Percentiles rank a stretch among this genome's conserved stretches.
Conservation (phyloP, 2,888 invertebrate genomes). For the Eilema griseolum region DNA sequence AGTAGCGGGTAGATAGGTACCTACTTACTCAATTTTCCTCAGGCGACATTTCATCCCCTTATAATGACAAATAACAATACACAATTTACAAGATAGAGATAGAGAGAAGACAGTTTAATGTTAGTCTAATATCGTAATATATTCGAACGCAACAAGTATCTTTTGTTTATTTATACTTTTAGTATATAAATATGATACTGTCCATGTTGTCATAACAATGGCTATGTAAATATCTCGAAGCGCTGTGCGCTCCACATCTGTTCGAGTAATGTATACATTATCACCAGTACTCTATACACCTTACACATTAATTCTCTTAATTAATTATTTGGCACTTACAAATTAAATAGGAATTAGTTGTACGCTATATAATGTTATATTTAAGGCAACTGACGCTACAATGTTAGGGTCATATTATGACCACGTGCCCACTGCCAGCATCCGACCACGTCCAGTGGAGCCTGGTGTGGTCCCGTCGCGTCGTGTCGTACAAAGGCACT, state of each 20-base stretch:
- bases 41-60: no score
- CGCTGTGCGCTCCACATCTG: not conserved
- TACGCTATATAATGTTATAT: not conserved
- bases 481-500: no score
- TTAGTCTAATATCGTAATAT: no score
- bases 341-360: not conserved
- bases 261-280: not conserved
- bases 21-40: no score
- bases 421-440: not conserved
- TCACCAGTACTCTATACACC: not conserved
- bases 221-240: not conserved
- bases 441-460: not conserved
- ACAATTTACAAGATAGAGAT: no score
- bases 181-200: not conserved
- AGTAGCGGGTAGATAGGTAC: no score
- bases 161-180: not conserved
- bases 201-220: not conserved
- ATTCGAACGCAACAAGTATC: not conserved
- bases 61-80: no score
- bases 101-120: no score
- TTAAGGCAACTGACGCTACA: not conserved
- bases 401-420: not conserved
- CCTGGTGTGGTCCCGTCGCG: no score
- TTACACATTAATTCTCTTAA: not conserved
- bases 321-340: not conserved